Conservation (phyloP, 2,797 vertebrate genomes). For the Pipistrellus pygmaeus region DNA sequence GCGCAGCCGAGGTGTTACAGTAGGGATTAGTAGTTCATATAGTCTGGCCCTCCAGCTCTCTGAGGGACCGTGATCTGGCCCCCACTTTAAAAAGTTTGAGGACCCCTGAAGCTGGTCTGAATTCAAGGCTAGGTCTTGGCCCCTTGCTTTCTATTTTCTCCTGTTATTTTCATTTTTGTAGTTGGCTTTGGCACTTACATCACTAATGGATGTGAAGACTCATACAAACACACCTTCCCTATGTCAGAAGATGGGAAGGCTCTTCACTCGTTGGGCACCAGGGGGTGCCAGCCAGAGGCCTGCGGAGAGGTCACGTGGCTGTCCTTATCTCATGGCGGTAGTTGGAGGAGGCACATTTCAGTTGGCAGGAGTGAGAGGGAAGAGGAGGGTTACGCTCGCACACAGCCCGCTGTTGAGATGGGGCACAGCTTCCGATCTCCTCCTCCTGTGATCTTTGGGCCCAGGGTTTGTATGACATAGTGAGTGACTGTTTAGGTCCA, state of each 20-base stretch:
- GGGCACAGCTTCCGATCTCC: fast-evolving
- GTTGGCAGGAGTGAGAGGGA: too few species aligned
- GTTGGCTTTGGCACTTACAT: background rate
- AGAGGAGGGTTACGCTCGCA: background rate
- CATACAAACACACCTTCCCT: fast-evolving
- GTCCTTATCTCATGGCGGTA: background rate
- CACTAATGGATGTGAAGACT: too few species aligned
- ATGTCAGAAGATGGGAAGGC: background rate
- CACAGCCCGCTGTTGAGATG: fast-evolving
- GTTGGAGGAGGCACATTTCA: background rate
- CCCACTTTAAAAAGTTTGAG: too few species aligned
- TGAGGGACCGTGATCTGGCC: too few species aligned
- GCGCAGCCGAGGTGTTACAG: too few species aligned
- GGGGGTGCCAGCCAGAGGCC: background rate
- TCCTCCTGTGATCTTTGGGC: fast-evolving
- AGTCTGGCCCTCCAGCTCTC: too few species aligned
- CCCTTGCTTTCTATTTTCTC: background rate
- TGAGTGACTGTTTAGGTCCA: too few species aligned
- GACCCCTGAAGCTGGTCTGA: background rate
- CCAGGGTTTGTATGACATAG: fast-evolving
- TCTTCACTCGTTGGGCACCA: background rate
- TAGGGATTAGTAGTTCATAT: too few species aligned
- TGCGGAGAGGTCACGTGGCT: background rate
- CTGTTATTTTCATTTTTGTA: background rate
- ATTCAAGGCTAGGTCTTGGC: background rate